Evolutionary conservation across 2,113 vertebrate species (phyloP).

Genomic region (Chloroceryle aenea): DNA sequence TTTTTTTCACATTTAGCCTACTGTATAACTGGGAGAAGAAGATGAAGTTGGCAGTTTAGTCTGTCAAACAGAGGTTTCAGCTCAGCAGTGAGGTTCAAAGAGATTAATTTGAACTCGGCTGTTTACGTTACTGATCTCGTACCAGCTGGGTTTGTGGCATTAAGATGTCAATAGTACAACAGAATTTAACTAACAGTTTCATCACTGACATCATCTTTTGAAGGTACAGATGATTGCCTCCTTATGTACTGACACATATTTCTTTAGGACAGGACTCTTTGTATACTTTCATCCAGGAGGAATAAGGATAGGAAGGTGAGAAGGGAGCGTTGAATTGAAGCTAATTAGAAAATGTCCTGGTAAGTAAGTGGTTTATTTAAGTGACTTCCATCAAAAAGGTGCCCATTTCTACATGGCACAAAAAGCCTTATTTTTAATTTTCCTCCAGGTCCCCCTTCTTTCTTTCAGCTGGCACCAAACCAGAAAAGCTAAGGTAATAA

Average conservation of each 20-base stretch:
- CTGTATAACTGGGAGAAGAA: conserved; percentile 47
- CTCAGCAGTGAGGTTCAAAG: conserved; percentile 31
- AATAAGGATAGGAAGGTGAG: not conserved
- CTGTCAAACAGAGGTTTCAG: conserved; percentile 41
- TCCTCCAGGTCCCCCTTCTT: not conserved
- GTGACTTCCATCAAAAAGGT: not conserved
- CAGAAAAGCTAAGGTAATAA: not conserved
- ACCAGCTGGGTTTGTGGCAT: conserved; percentile 52
- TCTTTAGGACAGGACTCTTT: conserved; percentile 60
- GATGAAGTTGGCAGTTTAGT: conserved; percentile 45
- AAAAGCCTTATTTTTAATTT: not conserved
- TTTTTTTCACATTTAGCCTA: conserved; percentile 8
- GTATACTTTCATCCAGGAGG: not conserved
- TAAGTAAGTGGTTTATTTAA: not conserved
- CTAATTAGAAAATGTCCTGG: conserved; percentile 27
- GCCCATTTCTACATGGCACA: not conserved
- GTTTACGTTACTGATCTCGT: conserved; percentile 34
- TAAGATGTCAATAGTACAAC: conserved; percentile 74
- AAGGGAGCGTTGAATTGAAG: not conserved
- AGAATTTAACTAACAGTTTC: conserved; percentile 72
- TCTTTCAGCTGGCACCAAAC: not conserved
- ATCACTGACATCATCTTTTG: conserved; percentile 68
- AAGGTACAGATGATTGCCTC: conserved; percentile 72
- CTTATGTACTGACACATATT: conserved; percentile 63
- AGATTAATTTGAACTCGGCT: conserved; percentile 37